Base-by-base conservation (phyloP, 1,140 invertebrate species). In the Chironomus tepperi region DNA sequence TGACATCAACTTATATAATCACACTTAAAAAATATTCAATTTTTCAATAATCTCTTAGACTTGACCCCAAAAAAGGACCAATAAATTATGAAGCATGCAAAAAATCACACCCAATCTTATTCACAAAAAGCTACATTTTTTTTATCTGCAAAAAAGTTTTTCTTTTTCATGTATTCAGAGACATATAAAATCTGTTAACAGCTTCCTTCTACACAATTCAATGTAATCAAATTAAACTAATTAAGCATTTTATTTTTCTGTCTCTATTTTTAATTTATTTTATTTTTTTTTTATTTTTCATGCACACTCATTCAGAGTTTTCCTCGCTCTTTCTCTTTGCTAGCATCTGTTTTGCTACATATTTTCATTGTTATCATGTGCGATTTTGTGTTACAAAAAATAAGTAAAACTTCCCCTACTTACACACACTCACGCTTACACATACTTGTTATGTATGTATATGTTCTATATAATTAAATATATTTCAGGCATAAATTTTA, bases 141-240 rank as follows among this genome's bases (percentile, higher is more conserved):
- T 57, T 57, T n/a, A 57, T n/a, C 47, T 57, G 12, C n/a, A n/a
- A 57, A 12, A 57, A 57, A 57, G 47, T 57, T 57, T 47, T 12
- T 57, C 12, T 57, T 57, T n/a, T n/a, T 57, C 3, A n/a, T 57
- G 47, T 57, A 57, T 12, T 57, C 12, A n/a, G 47, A n/a, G 47
- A 57, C 47, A 57, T 57, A 57, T 57, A 57, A 57, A 57, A 57
- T 57, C 47, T 57, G 47, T 57, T 57, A 57, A 57, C 47, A 57
- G 47, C 47, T 34, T 57, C 47, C 47, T 57, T 57, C 47, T 57
- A 57, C 47, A 57, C 47, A 57, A 57, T 57, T 57, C n/a, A 12
- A 57, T 57, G 47, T 57, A 57, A n/a, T 57, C 47, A 57, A 57
- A 57, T 57, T 57, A 57, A 57, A 57, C 47, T 57, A 57, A 57